Evolutionary conservation across 2,797 vertebrate genomes (phyloP).

Genomic region (Potorous gilbertii): DNA sequence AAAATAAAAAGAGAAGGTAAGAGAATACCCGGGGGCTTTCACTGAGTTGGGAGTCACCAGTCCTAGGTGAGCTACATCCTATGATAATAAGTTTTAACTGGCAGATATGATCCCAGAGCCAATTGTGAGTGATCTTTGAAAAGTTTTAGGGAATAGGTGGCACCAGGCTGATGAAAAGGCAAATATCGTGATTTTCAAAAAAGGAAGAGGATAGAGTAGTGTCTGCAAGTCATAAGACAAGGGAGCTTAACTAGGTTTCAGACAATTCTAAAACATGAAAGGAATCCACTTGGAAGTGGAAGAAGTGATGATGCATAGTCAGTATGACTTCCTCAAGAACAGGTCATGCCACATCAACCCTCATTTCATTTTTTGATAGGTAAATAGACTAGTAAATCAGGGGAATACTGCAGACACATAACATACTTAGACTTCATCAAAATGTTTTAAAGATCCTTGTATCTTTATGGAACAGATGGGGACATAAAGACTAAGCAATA

Average conservation of each 20-base stretch:
- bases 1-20: too few species aligned
- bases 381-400: background rate
- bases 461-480: background rate
- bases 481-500: background rate
- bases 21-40: too few species aligned
- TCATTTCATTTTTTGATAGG: background rate
- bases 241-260: background rate
- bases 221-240: background rate
- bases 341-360: background rate
- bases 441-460: background rate
- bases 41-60: too few species aligned
- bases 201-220: background rate
- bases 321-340: background rate
- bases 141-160: background rate
- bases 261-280: background rate
- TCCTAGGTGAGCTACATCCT: too few species aligned
- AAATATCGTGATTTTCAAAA: background rate
- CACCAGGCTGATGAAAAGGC: background rate
- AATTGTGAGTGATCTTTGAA: background rate
- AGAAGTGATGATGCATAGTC: background rate
- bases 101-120: background rate
- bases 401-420: background rate
- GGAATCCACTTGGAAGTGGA: background rate
- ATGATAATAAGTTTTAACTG: too few species aligned
- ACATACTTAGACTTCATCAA: background rate